Evolutionary conservation across 2,113 vertebrate species (phyloP).

Genomic region (Oophaga pumilio): DNA sequence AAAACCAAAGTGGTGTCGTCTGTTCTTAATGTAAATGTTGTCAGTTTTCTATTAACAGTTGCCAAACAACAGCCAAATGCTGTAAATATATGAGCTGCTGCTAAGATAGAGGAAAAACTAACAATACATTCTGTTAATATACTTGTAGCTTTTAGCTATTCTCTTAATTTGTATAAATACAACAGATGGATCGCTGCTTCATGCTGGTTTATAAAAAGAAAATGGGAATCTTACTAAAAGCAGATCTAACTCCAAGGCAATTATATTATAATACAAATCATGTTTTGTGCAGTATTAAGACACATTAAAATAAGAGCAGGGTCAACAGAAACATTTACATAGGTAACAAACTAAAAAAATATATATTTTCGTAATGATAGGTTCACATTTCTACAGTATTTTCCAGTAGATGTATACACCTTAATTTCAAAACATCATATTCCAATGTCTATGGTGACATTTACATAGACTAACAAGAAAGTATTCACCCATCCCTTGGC

Average conservation of each 20-base stretch:
- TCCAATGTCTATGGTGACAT: too few relatives aligned
- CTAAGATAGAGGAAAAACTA: conserved; percentile 33
- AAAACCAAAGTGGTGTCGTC: conserved; percentile 44
- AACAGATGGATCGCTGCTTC: neutral
- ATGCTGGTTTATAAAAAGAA: conserved; percentile 9
- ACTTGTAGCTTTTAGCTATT: conserved; percentile 14
- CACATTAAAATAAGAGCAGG: too few relatives aligned
- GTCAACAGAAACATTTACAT: too few relatives aligned
- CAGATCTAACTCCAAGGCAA: neutral
- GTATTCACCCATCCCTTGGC: too few relatives aligned
- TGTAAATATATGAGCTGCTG: conserved; percentile 52
- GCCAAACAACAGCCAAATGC: conserved; percentile 55
- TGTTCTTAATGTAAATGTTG: conserved; percentile 59
- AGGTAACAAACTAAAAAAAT: too few relatives aligned
- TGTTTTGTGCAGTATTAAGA: too few relatives aligned
- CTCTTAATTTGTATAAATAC: conserved; percentile 19
- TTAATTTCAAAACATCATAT: too few relatives aligned
- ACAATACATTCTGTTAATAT: conserved; percentile 40
- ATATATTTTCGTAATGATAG: too few relatives aligned
- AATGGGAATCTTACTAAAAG: neutral
- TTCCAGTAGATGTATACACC: too few relatives aligned
- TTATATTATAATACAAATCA: neutral
- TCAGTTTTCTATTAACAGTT: conserved; percentile 57
- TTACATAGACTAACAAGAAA: too few relatives aligned
- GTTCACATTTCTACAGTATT: too few relatives aligned